Conservation (phyloP, 2,888 invertebrate species). For the Phaonia tiefii region DNA sequence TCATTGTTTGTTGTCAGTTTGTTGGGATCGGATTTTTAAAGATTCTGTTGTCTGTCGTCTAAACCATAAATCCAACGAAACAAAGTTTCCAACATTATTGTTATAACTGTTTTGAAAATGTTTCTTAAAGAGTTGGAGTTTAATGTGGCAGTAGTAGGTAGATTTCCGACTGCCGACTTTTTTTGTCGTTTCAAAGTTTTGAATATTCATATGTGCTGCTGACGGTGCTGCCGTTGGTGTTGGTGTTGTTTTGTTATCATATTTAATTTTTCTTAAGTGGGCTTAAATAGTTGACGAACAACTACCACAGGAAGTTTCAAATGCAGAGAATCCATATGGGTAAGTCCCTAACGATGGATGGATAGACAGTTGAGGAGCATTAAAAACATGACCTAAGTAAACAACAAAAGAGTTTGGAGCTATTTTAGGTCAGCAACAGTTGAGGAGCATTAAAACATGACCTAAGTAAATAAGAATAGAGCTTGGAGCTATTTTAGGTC, state of each 20-base stretch:
- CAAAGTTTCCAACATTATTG: neutral
- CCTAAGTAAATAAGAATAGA: no score
- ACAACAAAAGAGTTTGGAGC: no score
- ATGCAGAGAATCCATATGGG: constrained; percentile 7
- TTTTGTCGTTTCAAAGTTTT: neutral
- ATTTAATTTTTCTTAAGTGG: constrained; percentile 54
- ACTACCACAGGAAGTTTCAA: constrained; percentile 52
- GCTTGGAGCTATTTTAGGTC: no score
- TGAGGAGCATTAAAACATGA: no score
- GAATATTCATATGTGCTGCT: constrained; percentile 19
- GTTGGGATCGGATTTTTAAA: neutral
- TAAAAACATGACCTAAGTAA: no score
- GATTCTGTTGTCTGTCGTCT: neutral
- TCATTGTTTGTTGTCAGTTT: constrained; percentile 26
- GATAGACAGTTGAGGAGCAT: no score
- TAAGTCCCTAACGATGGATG: neutral
- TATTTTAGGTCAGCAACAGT: no score
- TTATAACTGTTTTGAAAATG: constrained; percentile 16
- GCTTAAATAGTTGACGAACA: constrained; percentile 55
- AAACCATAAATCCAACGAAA: constrained; percentile 28
- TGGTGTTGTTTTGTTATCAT: constrained; percentile 23
- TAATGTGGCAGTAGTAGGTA: constrained; percentile 25
- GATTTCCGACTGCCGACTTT: neutral
- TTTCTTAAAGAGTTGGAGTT: constrained; percentile 16
- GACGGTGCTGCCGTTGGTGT: constrained; percentile 15